Evolutionary conservation across 2,888 invertebrate species (phyloP), one percentile per base, ranked within the genome.

Genomic region (Andrena flavipes): DNA sequence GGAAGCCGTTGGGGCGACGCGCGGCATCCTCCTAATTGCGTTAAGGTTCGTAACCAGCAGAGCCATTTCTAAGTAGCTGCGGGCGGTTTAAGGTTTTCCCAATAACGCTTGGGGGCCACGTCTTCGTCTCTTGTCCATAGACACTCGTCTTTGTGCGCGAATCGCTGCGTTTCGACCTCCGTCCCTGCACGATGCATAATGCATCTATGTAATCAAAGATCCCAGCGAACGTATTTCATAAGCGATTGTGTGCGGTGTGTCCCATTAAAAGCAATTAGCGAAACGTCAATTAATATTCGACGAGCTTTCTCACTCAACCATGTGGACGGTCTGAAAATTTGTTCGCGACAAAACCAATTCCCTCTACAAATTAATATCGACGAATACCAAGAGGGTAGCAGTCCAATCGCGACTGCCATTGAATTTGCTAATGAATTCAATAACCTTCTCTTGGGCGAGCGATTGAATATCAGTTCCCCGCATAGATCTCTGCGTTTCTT

Each of bases 31-130:
- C 71, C 42, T 84, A 84, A 84, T 84, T 82, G 73, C 80, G 83
- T 84, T 84, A 84, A 49, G 64, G 60, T 67, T 54, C 68, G 70
- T 80, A 65, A 76, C 62, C 76, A 56, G 13, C 56, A 54, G 76
- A 67, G 60, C 64, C 60, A 63, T 69, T 75, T 60, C 72, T 75
- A 82, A 79, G 72, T 51, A 62, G 72, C 70, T 69, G 62, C 48
- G 7, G 42, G 30, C 76, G 80, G 42, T 84, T 83, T 80, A 84
- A 80, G 84, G 84, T 76, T 84, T 84, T 83, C 83, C 63, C 70
- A 60, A 69, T 74, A 68, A 42, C 30, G 13, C 56, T 26, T 56
- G 26, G 23, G 23, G 23, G 20, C 56, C 42, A 42, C 29, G 51
- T 30, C 63, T 48, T 48, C 49, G 54, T 20, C 6, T 20, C 16